These are phyloP conservation scores for Mellivora capensis DNA, from an alignment of 2,113 vertebrate genomes.

Conservation along the genomic window DNA sequence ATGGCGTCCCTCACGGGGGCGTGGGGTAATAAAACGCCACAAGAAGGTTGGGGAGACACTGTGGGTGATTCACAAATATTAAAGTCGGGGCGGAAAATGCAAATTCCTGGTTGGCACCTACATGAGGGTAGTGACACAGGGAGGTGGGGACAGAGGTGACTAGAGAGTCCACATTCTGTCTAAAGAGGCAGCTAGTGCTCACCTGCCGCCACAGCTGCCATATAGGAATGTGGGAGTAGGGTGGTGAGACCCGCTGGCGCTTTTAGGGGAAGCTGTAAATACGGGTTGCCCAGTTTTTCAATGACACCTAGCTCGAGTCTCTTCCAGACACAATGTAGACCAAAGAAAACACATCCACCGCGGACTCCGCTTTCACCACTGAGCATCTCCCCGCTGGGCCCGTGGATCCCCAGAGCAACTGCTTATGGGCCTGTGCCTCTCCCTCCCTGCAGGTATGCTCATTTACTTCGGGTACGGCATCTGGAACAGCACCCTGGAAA, in stretches of 20 bases:
- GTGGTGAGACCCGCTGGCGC: background rate
- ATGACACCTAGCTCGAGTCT: background rate
- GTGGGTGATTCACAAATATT: background rate
- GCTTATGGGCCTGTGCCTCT: background rate
- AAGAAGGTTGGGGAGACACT: background rate
- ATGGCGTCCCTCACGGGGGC: background rate
- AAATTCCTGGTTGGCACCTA: background rate
- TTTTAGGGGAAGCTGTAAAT: background rate
- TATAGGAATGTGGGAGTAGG: background rate
- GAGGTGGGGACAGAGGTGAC: background rate
- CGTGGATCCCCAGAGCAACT: background rate
- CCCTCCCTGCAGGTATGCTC: slow-evolving; percentile 86
- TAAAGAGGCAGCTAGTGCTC: background rate
- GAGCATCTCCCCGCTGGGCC: background rate
- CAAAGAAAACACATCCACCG: background rate
- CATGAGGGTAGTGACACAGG: background rate
- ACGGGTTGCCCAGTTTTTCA: background rate
- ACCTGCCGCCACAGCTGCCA: background rate
- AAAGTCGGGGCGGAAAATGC: background rate
- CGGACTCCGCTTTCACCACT: background rate
- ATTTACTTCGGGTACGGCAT: slow-evolving; percentile 96
- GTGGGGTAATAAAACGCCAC: background rate
- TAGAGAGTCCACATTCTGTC: background rate
- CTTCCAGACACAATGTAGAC: background rate
- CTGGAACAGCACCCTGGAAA: slow-evolving; percentile 97